These are phyloP conservation scores for Eristalinus aeneus DNA, from an alignment of 2,888 invertebrate species.

Conservation along the genomic window DNA sequence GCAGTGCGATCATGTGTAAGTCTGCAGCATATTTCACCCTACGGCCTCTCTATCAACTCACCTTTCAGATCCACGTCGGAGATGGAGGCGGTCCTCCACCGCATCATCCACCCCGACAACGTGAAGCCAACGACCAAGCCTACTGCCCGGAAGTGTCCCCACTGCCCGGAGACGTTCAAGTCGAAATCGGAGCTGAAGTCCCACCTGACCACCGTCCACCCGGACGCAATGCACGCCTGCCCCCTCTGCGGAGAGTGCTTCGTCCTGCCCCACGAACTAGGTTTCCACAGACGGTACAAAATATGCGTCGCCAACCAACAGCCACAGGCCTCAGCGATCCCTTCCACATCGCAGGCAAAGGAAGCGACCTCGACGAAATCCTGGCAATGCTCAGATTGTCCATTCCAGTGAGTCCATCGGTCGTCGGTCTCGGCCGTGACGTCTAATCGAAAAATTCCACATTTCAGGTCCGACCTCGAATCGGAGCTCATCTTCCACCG, in stretches of 20 bases:
- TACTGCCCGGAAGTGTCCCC: constrained; percentile 22
- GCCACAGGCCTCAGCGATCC: constrained; percentile 42
- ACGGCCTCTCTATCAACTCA: neutral
- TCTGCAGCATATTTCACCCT: neutral
- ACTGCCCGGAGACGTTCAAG: constrained; percentile 69
- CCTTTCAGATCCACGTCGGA: constrained; percentile 65
- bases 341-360: neutral
- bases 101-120: constrained; percentile 70
- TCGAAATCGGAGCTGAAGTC: constrained; percentile 84
- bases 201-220: constrained; percentile 84
- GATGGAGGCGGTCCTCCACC: constrained; percentile 74
- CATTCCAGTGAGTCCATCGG: constrained; percentile 72
- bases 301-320: constrained; percentile 80
- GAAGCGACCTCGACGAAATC: constrained; percentile 19
- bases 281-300: constrained; percentile 85
- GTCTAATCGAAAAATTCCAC: constrained; percentile 58
- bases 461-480: constrained; percentile 82
- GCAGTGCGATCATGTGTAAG: constrained; percentile 73
- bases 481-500: constrained; percentile 89
- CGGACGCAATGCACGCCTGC: constrained; percentile 85
- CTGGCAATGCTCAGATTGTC: constrained; percentile 75
- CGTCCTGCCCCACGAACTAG: constrained; percentile 87
- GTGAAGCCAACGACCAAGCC: neutral
- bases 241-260: constrained; percentile 87
- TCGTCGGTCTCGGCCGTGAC: neutral